Evolutionary conservation across 2,113 vertebrate genomes (phyloP).

Genomic region (Gambusia holbrooki): DNA sequence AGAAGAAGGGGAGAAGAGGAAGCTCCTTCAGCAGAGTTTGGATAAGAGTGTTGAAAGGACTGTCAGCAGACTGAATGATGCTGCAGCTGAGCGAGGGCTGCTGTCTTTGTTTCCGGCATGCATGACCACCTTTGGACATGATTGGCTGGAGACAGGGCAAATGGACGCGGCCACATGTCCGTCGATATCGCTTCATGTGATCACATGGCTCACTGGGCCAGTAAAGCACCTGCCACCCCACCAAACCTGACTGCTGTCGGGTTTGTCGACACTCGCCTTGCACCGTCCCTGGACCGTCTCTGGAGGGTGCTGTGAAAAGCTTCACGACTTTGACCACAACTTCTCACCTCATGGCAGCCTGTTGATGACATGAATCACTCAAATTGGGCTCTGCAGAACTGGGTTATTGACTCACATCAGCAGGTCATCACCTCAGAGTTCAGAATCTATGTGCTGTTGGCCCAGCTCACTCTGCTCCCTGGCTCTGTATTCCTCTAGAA

Average conservation of each 20-base stretch:
- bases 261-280: constrained; percentile 35
- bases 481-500: constrained; percentile 22
- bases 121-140: constrained; percentile 19
- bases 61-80: constrained; percentile 65
- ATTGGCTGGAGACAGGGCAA: constrained; percentile 31
- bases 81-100: constrained; percentile 29
- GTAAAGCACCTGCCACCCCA: constrained; percentile 54
- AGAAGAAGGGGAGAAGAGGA: constrained; percentile 33
- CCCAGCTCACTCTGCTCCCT: constrained; percentile 32
- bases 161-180: constrained; percentile 33
- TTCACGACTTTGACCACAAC: constrained; percentile 13
- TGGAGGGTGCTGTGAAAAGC: constrained; percentile 19
- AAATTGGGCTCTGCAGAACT: constrained; percentile 16
- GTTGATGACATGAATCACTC: constrained; percentile 9
- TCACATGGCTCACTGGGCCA: constrained; percentile 62
- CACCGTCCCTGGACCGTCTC: constrained; percentile 13
- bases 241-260: constrained; percentile 38
- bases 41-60: constrained; percentile 59
- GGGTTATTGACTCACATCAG: constrained; percentile 35
- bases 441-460: constrained; percentile 49
- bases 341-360: constrained; percentile 3
- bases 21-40: constrained; percentile 39
- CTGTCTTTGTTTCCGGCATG: constrained; percentile 51
- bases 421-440: constrained; percentile 59
- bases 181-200: constrained; percentile 48